Percentiles rank a stretch among this genome's conserved stretches.
Evolutionary conservation across 2,888 invertebrate species (phyloP).

Genomic region (Spisula subtruncata): DNA sequence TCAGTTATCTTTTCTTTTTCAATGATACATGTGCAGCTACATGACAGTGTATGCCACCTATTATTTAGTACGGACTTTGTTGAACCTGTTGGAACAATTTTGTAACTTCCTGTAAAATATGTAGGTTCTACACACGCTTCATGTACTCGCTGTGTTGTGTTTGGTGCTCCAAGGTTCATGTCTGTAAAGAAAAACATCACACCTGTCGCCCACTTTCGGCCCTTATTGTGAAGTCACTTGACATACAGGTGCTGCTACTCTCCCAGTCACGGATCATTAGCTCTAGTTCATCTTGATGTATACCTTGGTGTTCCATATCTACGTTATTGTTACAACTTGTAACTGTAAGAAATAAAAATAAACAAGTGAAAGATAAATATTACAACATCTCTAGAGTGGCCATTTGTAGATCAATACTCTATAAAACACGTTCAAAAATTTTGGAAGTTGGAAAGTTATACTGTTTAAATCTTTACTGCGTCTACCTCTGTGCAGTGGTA

Average conservation of each 20-base stretch:
- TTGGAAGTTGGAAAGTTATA: too few relatives aligned
- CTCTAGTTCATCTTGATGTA: conserved; percentile 60
- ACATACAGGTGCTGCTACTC: conserved; percentile 59
- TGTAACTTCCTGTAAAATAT: conserved; percentile 48
- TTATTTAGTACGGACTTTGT: too few relatives aligned
- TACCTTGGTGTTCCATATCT: conserved; percentile 43
- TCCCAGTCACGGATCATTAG: conserved; percentile 56
- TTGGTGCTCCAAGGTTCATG: conserved; percentile 59
- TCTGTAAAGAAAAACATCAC: conserved; percentile 70
- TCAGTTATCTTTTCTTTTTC: too few relatives aligned
- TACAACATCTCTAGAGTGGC: neutral
- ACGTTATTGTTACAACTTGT: conserved; percentile 60
- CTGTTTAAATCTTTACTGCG: too few relatives aligned
- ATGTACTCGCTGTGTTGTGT: conserved; percentile 51
- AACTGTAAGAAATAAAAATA: conserved; percentile 47
- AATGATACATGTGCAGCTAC: too few relatives aligned
- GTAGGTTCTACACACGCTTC: conserved; percentile 59
- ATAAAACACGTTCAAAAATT: too few relatives aligned
- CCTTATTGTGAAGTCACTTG: conserved; percentile 65
- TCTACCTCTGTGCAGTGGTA: too few relatives aligned
- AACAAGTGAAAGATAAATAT: neutral
- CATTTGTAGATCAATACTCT: too few relatives aligned
- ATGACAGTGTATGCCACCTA: too few relatives aligned
- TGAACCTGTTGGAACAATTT: conserved; percentile 59
- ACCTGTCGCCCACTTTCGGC: conserved; percentile 62